Percentiles rank a stretch among this genome's conserved stretches.
phyloP scores from a whole-genome alignment of 1,140 invertebrate species.

The Magallana gigas region DNA sequence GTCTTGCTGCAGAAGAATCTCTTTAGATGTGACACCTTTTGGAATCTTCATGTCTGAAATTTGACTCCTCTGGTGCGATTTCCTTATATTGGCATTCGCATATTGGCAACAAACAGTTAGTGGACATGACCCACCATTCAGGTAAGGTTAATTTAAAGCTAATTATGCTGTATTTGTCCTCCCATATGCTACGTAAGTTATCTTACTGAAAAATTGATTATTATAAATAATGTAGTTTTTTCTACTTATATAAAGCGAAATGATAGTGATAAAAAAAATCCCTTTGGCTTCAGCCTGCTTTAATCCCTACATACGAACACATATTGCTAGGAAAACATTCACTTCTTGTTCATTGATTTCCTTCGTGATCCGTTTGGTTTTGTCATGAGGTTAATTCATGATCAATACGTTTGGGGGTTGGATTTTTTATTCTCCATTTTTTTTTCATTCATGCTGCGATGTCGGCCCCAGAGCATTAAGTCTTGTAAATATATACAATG shows the following conservation, averaged over 20 bases:
- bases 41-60: background rate
- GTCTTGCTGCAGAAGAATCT: background rate
- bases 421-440: too few relatives aligned
- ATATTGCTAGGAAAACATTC: background rate
- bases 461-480: too few relatives aligned
- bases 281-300: too few relatives aligned
- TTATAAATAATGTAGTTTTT: too few relatives aligned
- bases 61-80: background rate
- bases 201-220: too few relatives aligned
- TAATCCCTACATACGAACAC: background rate
- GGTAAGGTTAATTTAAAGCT: background rate
- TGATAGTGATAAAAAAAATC: too few relatives aligned
- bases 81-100: background rate
- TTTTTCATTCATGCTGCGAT: too few relatives aligned
- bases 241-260: too few relatives aligned
- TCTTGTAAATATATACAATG: too few relatives aligned
- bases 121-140: conserved; percentile 13
- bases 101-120: background rate
- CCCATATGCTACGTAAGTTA: background rate
- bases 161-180: background rate
- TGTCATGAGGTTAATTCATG: too few relatives aligned
- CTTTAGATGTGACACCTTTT: background rate
- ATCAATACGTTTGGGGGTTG: too few relatives aligned
- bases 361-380: too few relatives aligned
- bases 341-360: background rate